Evolutionary conservation across 2,888 invertebrate species (phyloP).

Genomic region (Aricia artaxerxes): DNA sequence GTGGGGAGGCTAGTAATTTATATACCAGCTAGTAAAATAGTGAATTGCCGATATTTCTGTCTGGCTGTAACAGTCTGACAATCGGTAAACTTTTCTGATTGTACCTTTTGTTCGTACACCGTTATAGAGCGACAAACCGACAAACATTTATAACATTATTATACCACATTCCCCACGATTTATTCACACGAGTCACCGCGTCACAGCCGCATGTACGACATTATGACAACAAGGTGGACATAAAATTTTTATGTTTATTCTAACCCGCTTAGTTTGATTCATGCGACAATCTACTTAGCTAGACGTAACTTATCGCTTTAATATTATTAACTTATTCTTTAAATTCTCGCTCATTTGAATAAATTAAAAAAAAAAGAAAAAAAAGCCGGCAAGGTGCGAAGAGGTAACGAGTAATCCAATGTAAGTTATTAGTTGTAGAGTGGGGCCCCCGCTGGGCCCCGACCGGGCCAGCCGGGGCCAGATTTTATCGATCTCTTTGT

Average conservation of each 20-base stretch:
- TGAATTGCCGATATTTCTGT: no score
- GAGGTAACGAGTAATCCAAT: conserved; percentile 78
- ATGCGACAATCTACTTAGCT: conserved; percentile 64
- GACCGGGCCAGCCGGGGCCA: conserved; percentile 59
- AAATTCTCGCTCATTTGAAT: conserved; percentile 71
- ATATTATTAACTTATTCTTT: conserved; percentile 70
- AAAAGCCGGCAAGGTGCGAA: conserved; percentile 75
- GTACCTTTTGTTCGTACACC: background rate
- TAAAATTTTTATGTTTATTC: conserved; percentile 39
- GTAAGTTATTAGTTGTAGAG: conserved; percentile 74
- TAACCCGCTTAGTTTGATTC: conserved; percentile 38
- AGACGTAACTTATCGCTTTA: conserved; percentile 71
- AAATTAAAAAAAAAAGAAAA: conserved; percentile 57
- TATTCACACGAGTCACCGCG: background rate
- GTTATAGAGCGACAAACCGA: conserved; percentile 8
- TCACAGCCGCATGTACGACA: background rate
- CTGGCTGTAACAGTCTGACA: background rate
- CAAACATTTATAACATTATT: background rate
- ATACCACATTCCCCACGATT: background rate
- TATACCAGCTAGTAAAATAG: no score
- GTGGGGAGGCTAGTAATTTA: no score
- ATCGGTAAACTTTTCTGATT: background rate
- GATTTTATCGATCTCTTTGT: conserved; percentile 76
- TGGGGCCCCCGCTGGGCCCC: conserved; percentile 63
- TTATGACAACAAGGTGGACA: conserved; percentile 24